Evolutionary conservation across 1,140 invertebrate species (phyloP), one percentile per base, ranked within the genome.

Genomic region (Chlorops oryzae): DNA sequence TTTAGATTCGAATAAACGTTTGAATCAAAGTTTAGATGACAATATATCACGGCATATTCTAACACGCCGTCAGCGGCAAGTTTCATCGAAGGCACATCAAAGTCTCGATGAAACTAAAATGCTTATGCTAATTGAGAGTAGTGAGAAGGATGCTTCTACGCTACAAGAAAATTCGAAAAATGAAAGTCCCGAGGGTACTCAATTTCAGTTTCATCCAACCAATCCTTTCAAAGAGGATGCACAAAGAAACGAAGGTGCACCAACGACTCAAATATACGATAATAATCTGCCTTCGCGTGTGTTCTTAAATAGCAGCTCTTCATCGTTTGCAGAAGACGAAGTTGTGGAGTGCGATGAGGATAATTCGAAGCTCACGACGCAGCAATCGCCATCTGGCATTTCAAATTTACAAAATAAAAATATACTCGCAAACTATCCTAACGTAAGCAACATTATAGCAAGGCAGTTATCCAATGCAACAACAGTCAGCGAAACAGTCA

Each of bases 11-110:
- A 62, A 65, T 0, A 79, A 81, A 67, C 72, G 81, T 51, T 75
- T 81, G 46, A 84, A 84, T 70, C 80, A 82, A 50, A 84, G 82
- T 59, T 68, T 85, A 44, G 83, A 86, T 59, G 84, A 85, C 59
- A 82, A 78, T 53, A 76, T 78, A 25, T 75, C 77, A 20, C 71
- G 77, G n/a, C 65, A 63, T 54, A 56, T 62, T 2, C 52, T 57
- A 5, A 32, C 47, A 39, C 51, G 66, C 4, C 50, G 59, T 1
- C 56, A 63, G 13, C 44, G 56, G 41, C 56, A 61, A 18, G 54
- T 47, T 10, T 59, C 63, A 3, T 47, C 59, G 2, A 72, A 72
- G 48, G 60, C 58, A 50, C 80, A 81, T 61, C 79, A 81, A 69
- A 83, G 81, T 52, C 60, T 84, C 44, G 81, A 84, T 53, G 82